A percentile compares a stretch with the other conserved stretches of the same genome.
phyloP scores from a whole-genome alignment of 2,888 invertebrate genomes.

The Copidosoma aretas region DNA sequence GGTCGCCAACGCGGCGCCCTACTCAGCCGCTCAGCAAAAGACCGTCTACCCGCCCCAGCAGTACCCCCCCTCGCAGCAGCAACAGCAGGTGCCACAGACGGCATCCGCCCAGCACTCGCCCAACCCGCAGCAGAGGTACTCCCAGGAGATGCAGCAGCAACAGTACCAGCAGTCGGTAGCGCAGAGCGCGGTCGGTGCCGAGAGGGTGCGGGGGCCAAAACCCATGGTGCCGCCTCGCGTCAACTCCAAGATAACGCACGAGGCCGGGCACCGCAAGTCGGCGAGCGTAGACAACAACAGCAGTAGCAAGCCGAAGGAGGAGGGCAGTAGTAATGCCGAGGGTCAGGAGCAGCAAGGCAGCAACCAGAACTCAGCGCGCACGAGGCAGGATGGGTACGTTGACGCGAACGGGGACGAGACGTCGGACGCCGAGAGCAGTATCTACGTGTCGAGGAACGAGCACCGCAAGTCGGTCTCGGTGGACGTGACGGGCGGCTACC shows the following conservation, averaged over 20 bases:
- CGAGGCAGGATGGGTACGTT: conserved; percentile 59
- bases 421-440: conserved; percentile 42
- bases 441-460: conserved; percentile 56
- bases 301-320: conserved; percentile 43
- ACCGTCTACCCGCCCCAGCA: conserved; percentile 49
- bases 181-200: conserved; percentile 52
- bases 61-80: conserved; percentile 1
- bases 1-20: conserved; percentile 56
- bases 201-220: conserved; percentile 56
- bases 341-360: conserved; percentile 38
- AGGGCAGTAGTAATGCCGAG: conserved; percentile 9
- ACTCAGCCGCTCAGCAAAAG: conserved; percentile 49
- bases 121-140: conserved; percentile 58
- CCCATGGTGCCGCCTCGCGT: conserved; percentile 59
- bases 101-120: conserved; percentile 54
- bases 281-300: conserved; percentile 50
- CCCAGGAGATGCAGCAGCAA: conserved; percentile 55
- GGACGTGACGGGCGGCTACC: conserved; percentile 56
- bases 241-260: conserved; percentile 60
- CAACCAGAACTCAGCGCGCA: conserved; percentile 56
- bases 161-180: conserved; percentile 60
- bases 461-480: conserved; percentile 57
- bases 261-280: conserved; percentile 53
- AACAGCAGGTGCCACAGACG: conserved; percentile 27
- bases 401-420: conserved; percentile 54